phyloP scores from a whole-genome alignment of 2,113 vertebrate species.

The Ramphastos sulfuratus region DNA sequence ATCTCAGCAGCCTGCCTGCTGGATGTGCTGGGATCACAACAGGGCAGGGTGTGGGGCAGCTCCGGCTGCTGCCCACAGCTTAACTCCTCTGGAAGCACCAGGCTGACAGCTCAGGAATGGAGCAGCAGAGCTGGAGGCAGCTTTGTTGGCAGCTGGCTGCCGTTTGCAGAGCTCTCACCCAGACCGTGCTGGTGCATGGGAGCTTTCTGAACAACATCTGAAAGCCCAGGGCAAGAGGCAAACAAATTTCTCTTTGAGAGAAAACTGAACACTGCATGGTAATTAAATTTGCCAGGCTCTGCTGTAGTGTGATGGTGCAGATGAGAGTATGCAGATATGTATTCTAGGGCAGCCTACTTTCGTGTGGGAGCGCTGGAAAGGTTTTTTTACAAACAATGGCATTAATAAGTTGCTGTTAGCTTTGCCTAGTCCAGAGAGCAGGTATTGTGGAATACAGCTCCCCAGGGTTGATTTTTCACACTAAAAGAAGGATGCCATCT shows the following conservation, averaged over 20 bases:
- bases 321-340: background rate
- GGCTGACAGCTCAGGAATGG: background rate
- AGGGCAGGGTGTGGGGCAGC: background rate
- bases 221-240: slow-evolving; percentile 46
- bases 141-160: slow-evolving; percentile 39
- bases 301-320: background rate
- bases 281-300: slow-evolving; percentile 39
- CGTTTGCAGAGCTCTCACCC: background rate
- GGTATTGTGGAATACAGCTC: background rate
- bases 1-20: background rate
- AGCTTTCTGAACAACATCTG: background rate
- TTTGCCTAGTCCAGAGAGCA: background rate
- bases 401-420: background rate
- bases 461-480: background rate
- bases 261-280: background rate
- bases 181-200: background rate
- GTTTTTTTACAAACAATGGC: background rate
- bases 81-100: background rate
- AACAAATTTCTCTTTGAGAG: slow-evolving; percentile 24
- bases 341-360: background rate
- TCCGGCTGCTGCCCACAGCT: background rate
- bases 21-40: background rate
- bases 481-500: background rate
- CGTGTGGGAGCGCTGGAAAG: background rate
- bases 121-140: slow-evolving; percentile 42